Evolutionary conservation across 2,888 invertebrate genomes (phyloP).

Genomic region (Yponomeuta evonymella): DNA sequence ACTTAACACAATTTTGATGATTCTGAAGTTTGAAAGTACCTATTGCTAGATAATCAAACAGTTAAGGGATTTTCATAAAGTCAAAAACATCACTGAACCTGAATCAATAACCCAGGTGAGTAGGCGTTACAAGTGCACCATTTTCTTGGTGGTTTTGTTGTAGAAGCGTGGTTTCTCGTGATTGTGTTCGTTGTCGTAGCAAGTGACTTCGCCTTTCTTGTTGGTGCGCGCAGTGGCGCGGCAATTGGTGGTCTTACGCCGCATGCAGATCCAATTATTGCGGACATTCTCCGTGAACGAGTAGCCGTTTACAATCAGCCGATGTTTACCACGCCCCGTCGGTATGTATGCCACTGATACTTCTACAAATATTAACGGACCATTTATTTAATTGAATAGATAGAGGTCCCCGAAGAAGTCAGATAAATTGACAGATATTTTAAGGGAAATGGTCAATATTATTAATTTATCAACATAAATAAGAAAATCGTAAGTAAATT

Average conservation of each 20-base stretch:
- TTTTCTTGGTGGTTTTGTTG: slow-evolving; percentile 45
- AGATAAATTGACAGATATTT: too few relatives aligned
- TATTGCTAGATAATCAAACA: too few relatives aligned
- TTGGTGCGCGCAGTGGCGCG: slow-evolving; percentile 52
- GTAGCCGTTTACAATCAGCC: slow-evolving; percentile 48
- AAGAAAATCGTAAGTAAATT: slow-evolving; percentile 15
- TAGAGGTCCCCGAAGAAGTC: too few relatives aligned
- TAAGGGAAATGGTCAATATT: too few relatives aligned
- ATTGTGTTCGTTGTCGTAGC: slow-evolving; percentile 41
- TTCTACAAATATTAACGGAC: background rate
- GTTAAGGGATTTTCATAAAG: too few relatives aligned
- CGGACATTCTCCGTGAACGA: slow-evolving; percentile 40
- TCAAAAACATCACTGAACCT: too few relatives aligned
- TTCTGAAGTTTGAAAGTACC: too few relatives aligned
- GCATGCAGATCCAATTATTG: slow-evolving; percentile 48
- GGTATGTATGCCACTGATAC: slow-evolving; percentile 49
- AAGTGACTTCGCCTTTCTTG: slow-evolving; percentile 43
- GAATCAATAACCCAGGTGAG: background rate
- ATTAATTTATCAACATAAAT: too few relatives aligned
- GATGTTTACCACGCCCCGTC: slow-evolving; percentile 46
- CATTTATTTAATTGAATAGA: too few relatives aligned
- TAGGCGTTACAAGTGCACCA: slow-evolving; percentile 33
- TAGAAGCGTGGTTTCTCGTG: slow-evolving; percentile 53
- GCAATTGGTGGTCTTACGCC: slow-evolving; percentile 36
- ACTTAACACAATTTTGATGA: too few relatives aligned